phyloP scores from a whole-genome alignment of 2,797 vertebrate genomes.

The Columba guinea region DNA sequence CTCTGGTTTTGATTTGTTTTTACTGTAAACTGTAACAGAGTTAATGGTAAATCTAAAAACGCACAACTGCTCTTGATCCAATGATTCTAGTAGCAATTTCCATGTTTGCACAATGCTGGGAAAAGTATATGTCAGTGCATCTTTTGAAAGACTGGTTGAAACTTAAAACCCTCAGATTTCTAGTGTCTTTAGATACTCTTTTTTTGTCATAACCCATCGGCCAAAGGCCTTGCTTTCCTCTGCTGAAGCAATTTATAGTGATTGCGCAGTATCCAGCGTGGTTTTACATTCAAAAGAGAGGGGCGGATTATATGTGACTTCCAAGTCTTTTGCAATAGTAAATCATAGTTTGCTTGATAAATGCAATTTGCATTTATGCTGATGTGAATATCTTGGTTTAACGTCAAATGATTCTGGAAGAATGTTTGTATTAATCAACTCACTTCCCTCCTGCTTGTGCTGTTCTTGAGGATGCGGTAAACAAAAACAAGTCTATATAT shows the following conservation, averaged over 20 bases:
- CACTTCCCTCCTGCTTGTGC: neutral
- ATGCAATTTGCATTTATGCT: neutral
- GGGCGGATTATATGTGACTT: neutral
- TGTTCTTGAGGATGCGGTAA: neutral
- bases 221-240: neutral
- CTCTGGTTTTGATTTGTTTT: neutral
- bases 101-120: fast-evolving
- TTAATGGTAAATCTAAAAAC: neutral
- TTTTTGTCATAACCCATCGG: neutral
- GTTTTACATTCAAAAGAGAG: neutral
- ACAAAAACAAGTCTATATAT: neutral
- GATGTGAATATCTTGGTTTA: neutral
- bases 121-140: neutral
- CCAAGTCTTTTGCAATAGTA: neutral
- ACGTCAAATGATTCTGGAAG: neutral
- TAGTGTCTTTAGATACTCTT: neutral
- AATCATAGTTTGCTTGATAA: neutral
- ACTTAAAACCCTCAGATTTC: neutral
- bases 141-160: neutral
- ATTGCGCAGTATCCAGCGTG: neutral
- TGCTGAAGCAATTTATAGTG: neutral
- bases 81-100: neutral
- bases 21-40: neutral
- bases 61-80: neutral
- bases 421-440: neutral